These are phyloP conservation scores for Lampris incognitus DNA, from an alignment of 2,113 vertebrate species.

Conservation along the genomic window DNA sequence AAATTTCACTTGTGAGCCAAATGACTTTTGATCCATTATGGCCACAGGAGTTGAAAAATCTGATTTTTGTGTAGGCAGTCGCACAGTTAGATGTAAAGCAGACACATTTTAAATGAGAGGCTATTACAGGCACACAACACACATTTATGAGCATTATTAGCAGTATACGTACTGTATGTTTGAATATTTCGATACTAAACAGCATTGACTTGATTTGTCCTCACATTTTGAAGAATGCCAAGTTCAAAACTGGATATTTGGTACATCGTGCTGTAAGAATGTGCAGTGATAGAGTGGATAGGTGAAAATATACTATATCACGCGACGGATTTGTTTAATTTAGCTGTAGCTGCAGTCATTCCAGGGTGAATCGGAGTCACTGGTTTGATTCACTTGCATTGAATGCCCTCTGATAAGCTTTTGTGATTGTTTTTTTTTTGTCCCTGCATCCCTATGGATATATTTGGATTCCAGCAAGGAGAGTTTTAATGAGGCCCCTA, in stretches of 20 bases:
- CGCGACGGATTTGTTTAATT: background rate
- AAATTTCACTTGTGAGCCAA: background rate
- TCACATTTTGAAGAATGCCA: too few relatives aligned
- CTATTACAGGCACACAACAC: background rate
- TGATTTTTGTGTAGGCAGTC: background rate
- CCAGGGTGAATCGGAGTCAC: constrained; percentile 3
- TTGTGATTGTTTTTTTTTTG: constrained; percentile 34
- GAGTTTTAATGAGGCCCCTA: constrained; percentile 24
- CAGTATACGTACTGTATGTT: background rate
- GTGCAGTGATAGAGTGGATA: background rate
- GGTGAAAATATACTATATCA: background rate
- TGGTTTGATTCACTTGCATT: constrained; percentile 32
- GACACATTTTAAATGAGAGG: constrained; percentile 19
- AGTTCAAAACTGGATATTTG: background rate
- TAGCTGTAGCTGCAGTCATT: background rate
- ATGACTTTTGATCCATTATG: background rate
- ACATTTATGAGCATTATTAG: background rate
- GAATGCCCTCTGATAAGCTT: constrained; percentile 50
- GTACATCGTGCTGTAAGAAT: background rate
- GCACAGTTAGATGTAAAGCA: constrained; percentile 14
- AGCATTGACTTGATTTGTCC: too few relatives aligned
- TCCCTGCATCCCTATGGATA: constrained; percentile 27
- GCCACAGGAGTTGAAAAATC: background rate
- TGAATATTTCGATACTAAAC: background rate
- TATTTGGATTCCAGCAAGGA: constrained; percentile 10